Evolutionary conservation across 1,140 invertebrate genomes (phyloP).

Genomic region (Liolophura sinensis): DNA sequence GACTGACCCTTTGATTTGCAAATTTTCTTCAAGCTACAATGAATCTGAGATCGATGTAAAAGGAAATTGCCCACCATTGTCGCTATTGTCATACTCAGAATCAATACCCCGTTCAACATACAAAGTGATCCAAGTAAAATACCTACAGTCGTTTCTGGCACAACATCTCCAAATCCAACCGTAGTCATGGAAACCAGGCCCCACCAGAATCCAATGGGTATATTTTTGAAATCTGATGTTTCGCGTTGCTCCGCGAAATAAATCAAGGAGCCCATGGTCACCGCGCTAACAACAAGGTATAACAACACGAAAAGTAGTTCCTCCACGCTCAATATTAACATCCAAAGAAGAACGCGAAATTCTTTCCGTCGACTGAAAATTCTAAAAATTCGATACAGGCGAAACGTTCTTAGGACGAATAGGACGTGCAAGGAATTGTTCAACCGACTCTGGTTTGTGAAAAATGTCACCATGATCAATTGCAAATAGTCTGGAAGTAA

Average conservation of each 20-base stretch:
- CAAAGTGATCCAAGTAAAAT: conserved; percentile 88
- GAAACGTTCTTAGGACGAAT: conserved; percentile 94
- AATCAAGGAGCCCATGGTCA: conserved; percentile 46
- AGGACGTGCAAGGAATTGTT: conserved; percentile 49
- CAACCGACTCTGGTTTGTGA: conserved; percentile 29
- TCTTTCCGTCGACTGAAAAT: conserved; percentile 98
- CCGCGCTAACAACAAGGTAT: conserved; percentile 50
- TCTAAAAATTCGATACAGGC: conserved; percentile 97
- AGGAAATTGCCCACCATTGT: conserved; percentile 59
- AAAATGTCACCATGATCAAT: conserved; percentile 34
- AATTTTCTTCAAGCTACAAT: conserved; percentile 22
- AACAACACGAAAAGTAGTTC: conserved; percentile 87
- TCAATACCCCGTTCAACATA: conserved; percentile 92
- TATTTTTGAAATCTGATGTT: conserved; percentile 64
- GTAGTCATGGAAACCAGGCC: conserved; percentile 98
- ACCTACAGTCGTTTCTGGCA: conserved; percentile 64
- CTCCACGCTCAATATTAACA: conserved; percentile 96
- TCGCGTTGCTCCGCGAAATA: conserved; percentile 36
- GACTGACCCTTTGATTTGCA: too few relatives aligned
- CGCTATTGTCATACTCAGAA: conserved; percentile 84
- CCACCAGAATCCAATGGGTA: conserved; percentile 96
- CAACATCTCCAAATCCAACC: conserved; percentile 96
- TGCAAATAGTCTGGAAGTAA: conserved; percentile 48
- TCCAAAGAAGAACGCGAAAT: conserved; percentile 97
- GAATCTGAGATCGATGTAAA: conserved; percentile 56